Evolutionary conservation across 2,888 invertebrate species (phyloP).

Genomic region (Aromia moschata): DNA sequence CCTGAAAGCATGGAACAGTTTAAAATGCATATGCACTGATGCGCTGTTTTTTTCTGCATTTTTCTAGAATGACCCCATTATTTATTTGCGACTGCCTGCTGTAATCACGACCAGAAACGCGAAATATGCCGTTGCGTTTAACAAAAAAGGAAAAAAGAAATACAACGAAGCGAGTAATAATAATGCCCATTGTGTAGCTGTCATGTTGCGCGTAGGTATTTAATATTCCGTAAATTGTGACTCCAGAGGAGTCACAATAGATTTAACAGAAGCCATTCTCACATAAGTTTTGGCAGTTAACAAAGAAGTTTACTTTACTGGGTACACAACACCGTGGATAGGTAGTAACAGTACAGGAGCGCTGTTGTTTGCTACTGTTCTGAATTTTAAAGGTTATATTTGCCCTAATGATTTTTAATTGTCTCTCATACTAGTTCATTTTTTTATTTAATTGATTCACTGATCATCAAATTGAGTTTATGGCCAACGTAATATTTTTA

Average conservation of each 20-base stretch:
- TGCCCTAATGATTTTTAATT: too few relatives aligned
- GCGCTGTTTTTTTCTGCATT: neutral
- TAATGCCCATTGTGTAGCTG: neutral
- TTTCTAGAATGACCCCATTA: slow-evolving; percentile 5
- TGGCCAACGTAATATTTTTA: too few relatives aligned
- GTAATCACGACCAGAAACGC: slow-evolving; percentile 19
- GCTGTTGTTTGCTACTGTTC: too few relatives aligned
- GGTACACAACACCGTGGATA: neutral
- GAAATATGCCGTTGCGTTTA: slow-evolving; percentile 20
- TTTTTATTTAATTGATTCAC: too few relatives aligned
- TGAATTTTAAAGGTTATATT: too few relatives aligned
- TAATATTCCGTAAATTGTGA: neutral
- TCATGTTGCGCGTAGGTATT: neutral
- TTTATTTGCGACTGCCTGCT: slow-evolving; percentile 5
- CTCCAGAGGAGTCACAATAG: slow-evolving; percentile 1
- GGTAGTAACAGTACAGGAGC: too few relatives aligned
- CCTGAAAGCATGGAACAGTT: too few relatives aligned
- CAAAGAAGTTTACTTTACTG: slow-evolving; percentile 5
- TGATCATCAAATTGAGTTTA: too few relatives aligned
- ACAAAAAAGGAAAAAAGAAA: neutral
- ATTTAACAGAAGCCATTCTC: neutral
- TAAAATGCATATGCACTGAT: too few relatives aligned
- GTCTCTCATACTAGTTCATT: too few relatives aligned
- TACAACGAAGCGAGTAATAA: slow-evolving; percentile 4
- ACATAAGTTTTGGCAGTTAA: neutral